These are phyloP conservation scores for Chondrilla cf. caribensis DNA, from an alignment of 37 sponge, comb jelly and placozoan species.

Conservation along the genomic window DNA sequence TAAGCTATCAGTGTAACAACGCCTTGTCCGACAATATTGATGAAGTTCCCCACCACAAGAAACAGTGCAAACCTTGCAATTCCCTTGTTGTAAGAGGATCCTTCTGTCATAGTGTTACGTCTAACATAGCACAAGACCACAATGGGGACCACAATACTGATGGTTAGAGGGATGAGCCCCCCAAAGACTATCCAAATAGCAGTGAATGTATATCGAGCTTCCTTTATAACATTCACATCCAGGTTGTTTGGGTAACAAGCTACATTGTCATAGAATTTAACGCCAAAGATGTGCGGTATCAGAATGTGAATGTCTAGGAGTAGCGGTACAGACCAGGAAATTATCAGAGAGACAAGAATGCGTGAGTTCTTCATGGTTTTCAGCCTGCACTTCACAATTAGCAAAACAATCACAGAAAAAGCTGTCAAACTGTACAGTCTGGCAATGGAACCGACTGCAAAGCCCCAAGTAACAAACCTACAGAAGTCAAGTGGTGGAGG, in stretches of 20 bases:
- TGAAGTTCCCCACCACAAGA: background rate
- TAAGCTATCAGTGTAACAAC: background rate
- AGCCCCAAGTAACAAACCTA: background rate
- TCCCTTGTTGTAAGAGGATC: background rate
- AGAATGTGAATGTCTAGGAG: background rate
- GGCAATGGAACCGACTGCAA: background rate
- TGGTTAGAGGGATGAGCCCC: background rate
- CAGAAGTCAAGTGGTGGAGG: background rate
- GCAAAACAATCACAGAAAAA: background rate
- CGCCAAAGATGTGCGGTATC: background rate
- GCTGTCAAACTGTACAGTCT: background rate
- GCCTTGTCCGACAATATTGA: background rate
- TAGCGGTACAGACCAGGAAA: background rate
- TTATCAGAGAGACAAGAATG: background rate
- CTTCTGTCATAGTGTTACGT: background rate
- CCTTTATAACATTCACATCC: background rate
- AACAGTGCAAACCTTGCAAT: conserved; percentile 1
- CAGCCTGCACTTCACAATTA: background rate
- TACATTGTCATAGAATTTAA: background rate
- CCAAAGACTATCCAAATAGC: background rate
- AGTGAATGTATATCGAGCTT: background rate
- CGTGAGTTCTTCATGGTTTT: background rate
- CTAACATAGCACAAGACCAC: background rate
- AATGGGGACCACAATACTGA: conserved; percentile 1
- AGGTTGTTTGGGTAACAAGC: background rate